Conservation (phyloP, 2,888 invertebrate genomes). For the Chrysolina haemoptera region DNA sequence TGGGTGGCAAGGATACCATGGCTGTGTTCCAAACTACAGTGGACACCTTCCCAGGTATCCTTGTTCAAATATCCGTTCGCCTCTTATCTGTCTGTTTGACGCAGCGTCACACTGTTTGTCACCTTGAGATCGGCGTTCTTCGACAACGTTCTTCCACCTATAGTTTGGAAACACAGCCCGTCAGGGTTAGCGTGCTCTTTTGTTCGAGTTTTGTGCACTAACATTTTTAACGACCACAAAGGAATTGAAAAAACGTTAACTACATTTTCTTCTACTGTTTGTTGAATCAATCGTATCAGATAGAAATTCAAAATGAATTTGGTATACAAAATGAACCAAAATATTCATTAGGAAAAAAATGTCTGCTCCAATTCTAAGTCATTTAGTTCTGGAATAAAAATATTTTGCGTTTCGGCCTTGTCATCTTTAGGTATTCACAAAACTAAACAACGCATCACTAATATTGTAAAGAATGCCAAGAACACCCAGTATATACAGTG, state of each 20-base stretch:
- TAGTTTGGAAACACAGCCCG: conserved; percentile 71
- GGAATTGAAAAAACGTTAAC: conserved; percentile 25
- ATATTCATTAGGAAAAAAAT: no score
- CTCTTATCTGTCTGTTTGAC: conserved; percentile 53
- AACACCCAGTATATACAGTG: no score
- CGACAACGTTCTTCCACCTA: conserved; percentile 66
- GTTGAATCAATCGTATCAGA: background rate
- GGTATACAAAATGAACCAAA: no score
- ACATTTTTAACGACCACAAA: conserved; percentile 56
- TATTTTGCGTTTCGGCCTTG: no score
- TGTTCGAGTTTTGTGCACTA: conserved; percentile 56
- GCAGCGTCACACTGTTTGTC: conserved; percentile 41
- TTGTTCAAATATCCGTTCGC: conserved; percentile 60
- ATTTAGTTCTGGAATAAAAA: no score
- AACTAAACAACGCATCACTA: no score
- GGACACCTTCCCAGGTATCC: conserved; percentile 69
- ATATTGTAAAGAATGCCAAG: no score
- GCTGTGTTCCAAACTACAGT: conserved; percentile 76
- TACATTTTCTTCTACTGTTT: background rate
- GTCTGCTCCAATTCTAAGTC: no score
- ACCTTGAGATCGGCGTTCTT: conserved; percentile 40
- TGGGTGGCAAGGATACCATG: conserved; percentile 78
- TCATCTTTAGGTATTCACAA: no score
- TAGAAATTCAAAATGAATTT: no score
- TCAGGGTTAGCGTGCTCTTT: conserved; percentile 64